A percentile compares a stretch with the other conserved stretches of the same genome.
Evolutionary conservation across 1,140 invertebrate genomes (phyloP).

Genomic region (Tetraneura akinire): DNA sequence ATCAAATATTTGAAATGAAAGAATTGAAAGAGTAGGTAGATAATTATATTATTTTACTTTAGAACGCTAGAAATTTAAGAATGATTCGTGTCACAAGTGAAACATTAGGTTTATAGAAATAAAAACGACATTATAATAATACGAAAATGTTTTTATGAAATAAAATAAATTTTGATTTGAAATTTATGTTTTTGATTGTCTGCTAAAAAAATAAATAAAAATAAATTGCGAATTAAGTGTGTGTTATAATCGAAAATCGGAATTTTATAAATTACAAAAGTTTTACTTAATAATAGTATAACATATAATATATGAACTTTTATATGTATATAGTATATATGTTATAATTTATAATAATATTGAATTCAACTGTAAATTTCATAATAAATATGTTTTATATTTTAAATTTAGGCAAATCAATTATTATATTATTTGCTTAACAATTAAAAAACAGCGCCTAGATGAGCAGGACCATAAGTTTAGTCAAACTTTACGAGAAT

Average conservation of each 20-base stretch:
- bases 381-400: slow-evolving; percentile 22
- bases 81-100: background rate
- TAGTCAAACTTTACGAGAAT: background rate
- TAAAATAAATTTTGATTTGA: background rate
- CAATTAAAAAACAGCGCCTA: slow-evolving; percentile 47
- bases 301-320: background rate
- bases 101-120: background rate
- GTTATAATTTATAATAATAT: slow-evolving; percentile 15
- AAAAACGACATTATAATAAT: background rate
- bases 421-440: slow-evolving; percentile 37
- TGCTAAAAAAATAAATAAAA: background rate
- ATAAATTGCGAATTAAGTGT: background rate
- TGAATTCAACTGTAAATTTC: slow-evolving; percentile 23
- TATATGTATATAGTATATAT: slow-evolving; percentile 9
- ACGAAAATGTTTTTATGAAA: slow-evolving; percentile 1
- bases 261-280: background rate
- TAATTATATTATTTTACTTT: background rate
- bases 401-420: too few relatives aligned
- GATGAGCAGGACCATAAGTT: slow-evolving; percentile 39
- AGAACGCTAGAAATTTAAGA: slow-evolving; percentile 16
- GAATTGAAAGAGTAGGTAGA: too few relatives aligned
- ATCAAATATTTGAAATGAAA: background rate
- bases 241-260: slow-evolving; percentile 10
- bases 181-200: slow-evolving; percentile 37
- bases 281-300: background rate